A percentile compares a stretch with the other conserved stretches of the same genome.
These are phyloP conservation scores for Pterocles orientalis DNA, from an alignment of 2,113 vertebrate genomes.

Conservation along the genomic window DNA sequence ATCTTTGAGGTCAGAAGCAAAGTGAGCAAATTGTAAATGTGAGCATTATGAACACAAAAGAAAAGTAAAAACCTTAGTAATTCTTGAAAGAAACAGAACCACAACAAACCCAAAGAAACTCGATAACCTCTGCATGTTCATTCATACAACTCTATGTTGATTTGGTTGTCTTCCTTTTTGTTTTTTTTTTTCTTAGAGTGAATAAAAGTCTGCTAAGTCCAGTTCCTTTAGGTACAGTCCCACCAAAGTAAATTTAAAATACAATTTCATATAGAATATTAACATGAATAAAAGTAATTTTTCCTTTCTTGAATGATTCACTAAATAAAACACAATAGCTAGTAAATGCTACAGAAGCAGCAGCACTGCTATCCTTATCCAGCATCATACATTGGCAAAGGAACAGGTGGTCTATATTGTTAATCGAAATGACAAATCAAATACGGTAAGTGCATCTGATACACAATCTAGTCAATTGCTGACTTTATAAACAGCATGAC, in stretches of 20 bases:
- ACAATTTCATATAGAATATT: background rate
- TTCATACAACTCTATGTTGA: background rate
- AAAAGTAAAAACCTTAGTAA: background rate
- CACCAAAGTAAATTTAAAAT: background rate
- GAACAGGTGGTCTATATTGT: background rate
- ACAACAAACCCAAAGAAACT: background rate
- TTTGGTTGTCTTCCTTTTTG: background rate
- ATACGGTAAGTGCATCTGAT: background rate
- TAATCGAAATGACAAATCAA: background rate
- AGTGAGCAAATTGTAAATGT: background rate
- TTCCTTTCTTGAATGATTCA: background rate
- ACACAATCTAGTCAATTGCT: background rate
- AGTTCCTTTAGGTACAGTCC: background rate
- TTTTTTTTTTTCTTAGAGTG: background rate
- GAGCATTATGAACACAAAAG: background rate
- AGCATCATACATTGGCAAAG: background rate
- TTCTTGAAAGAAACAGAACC: background rate
- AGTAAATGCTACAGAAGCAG: background rate
- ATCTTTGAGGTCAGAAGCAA: background rate
- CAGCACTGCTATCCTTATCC: background rate
- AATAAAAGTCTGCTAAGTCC: background rate
- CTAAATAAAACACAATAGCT: background rate
- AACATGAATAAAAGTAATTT: background rate
- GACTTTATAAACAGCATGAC: background rate
- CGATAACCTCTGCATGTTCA: background rate